Evolutionary conservation across 2,797 vertebrate genomes (phyloP), one percentile per base, ranked within the genome.

Genomic region (Perdix hodgsoniae): DNA sequence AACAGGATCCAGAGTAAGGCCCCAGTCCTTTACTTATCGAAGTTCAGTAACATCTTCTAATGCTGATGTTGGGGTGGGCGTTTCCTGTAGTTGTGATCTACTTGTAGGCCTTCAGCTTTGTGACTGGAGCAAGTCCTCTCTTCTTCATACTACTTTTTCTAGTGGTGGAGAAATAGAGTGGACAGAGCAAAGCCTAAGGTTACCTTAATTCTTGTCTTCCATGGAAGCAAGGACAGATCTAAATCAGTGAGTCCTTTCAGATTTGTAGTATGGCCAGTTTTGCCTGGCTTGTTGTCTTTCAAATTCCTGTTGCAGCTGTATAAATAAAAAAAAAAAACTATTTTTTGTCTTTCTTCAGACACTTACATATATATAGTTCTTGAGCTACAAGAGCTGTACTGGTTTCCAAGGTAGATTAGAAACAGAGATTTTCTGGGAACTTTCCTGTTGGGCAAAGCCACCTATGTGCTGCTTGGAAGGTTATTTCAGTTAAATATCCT

Each of bases 1-100:
- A 99, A 63, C 99, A 99, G 97, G 99, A 99, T 89, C 99, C 99
- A 52, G 99, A 99, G 99, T 99, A 95, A 98, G 99, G 98, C 63
- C 13, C 69, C 24, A 78, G 0, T 78, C 47, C 65, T 54, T 9
- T 59, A 15, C 63, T 86, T 82, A 31, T 49, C 33, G 31, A 47
- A n/a, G 11, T 66, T 71, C 13, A 56, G 13, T 42, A 5, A 6
- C 70, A 14, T 69, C 70, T 86, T 49, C 33, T 73, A 49, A 23
- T 19, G 56, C 44, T 64, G 2, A 16, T 10, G 66, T 69, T 65
- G 24, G 31, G 37, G 17, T 8, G 31, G 37, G 17, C 7, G 4
- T 63, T 89, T 13, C n/a, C 76, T 73, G 21, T 81, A 52, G 33
- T 12, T 49, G 61, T 27, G 4, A 42, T 9, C 6, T 56, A 14